These are phyloP conservation scores for Apogon talboti DNA, from an alignment of 2,797 vertebrate genomes.

Conservation along the genomic window DNA sequence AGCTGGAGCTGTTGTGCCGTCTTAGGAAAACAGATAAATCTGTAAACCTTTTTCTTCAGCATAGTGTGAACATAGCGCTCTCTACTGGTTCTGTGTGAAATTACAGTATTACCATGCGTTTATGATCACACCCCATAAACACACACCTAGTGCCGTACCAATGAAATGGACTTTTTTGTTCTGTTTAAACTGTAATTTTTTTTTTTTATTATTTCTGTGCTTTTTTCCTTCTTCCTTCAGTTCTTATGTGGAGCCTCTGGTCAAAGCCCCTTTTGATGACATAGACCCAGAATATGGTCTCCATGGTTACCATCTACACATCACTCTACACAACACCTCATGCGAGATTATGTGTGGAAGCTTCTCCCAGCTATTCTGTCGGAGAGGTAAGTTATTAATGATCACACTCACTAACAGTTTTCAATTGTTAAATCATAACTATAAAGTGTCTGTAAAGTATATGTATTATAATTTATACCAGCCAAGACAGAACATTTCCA, in stretches of 20 bases:
- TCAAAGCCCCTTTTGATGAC: conserved; percentile 83
- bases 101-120: not conserved
- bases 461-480: too few relatives aligned
- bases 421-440: conserved; percentile 1
- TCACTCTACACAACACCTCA: conserved; percentile 85
- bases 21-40: not conserved
- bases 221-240: conserved; percentile 61
- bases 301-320: conserved; percentile 88
- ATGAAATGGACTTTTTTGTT: conserved; percentile 2
- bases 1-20: not conserved
- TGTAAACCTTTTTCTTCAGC: not conserved
- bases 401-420: conserved; percentile 10
- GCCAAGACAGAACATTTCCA: too few relatives aligned
- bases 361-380: conserved; percentile 87
- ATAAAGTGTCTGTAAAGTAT: not conserved
- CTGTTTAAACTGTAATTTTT: not conserved
- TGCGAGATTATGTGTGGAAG: conserved; percentile 83
- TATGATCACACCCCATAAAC: not conserved
- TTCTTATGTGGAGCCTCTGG: conserved; percentile 71
- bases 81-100: conserved; percentile 73
- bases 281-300: conserved; percentile 88
- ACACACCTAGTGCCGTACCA: not conserved
- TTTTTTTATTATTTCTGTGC: not conserved
- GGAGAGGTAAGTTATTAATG: conserved; percentile 82
- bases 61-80: conserved; percentile 69